phyloP scores from a whole-genome alignment of 2,113 vertebrate species.

The Embiotoca jacksoni region DNA sequence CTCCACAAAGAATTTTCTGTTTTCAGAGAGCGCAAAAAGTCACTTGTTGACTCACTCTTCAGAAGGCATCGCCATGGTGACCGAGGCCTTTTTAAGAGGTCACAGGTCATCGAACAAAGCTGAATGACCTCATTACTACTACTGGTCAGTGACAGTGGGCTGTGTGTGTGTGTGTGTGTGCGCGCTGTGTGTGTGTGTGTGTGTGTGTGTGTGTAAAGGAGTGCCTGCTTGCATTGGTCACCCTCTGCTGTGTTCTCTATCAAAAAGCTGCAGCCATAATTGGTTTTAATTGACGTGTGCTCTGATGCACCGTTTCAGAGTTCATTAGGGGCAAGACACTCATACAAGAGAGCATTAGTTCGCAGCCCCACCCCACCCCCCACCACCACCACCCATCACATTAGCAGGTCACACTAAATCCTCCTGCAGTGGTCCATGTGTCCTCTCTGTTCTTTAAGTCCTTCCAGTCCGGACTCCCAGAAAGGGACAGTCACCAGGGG shows the following conservation, averaged over 20 bases:
- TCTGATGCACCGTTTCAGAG: slow-evolving; percentile 58
- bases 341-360: slow-evolving; percentile 47
- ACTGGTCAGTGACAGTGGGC: slow-evolving; percentile 39
- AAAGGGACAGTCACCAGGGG: slow-evolving; percentile 58
- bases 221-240: slow-evolving; percentile 13
- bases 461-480: slow-evolving; percentile 23
- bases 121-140: slow-evolving; percentile 62
- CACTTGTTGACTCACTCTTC: slow-evolving; percentile 59
- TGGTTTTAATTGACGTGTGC: slow-evolving; percentile 75
- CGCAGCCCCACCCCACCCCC: slow-evolving; percentile 4
- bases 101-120: slow-evolving; percentile 61
- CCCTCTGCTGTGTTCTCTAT: slow-evolving; percentile 17
- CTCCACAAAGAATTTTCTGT: slow-evolving; percentile 21
- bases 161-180: slow-evolving; percentile 23
- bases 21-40: slow-evolving; percentile 41
- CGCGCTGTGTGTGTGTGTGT: slow-evolving; percentile 1
- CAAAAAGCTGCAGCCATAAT: slow-evolving; percentile 65
- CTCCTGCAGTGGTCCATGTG: slow-evolving; percentile 13
- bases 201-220: too few relatives aligned
- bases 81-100: slow-evolving; percentile 54
- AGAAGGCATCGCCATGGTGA: slow-evolving; percentile 58
- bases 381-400: neutral
- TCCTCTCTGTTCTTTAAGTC: slow-evolving; percentile 20
- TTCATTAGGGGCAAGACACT: slow-evolving; percentile 46
- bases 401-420: slow-evolving; percentile 18